Conservation (phyloP, 2,113 vertebrate species). For the Chionomys nivalis region DNA sequence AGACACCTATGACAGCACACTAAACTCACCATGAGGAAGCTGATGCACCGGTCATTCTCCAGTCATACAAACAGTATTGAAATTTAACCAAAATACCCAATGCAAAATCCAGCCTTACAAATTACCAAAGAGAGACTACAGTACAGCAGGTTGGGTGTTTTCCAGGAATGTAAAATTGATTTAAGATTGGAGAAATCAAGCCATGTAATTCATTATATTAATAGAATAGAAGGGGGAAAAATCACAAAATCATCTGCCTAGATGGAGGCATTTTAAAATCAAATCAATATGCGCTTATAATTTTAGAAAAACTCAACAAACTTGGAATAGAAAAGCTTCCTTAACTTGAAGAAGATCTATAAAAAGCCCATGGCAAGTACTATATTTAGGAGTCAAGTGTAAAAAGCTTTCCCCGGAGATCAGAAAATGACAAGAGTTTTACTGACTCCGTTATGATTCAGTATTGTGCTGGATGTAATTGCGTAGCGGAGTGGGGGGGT, state of each 20-base stretch:
- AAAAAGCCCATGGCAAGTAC: constrained; percentile 30
- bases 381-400: constrained; percentile 52
- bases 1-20: background rate
- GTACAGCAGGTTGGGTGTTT: background rate
- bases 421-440: constrained; percentile 33
- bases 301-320: constrained; percentile 59
- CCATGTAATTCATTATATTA: constrained; percentile 11
- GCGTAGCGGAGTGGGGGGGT: background rate
- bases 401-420: constrained; percentile 41
- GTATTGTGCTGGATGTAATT: background rate
- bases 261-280: constrained; percentile 25
- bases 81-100: background rate
- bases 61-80: background rate
- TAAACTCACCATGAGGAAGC: background rate
- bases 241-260: background rate
- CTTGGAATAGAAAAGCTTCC: constrained; percentile 21
- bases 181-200: constrained; percentile 29
- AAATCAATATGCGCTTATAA: constrained; percentile 33
- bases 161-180: constrained; percentile 28
- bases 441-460: background rate
- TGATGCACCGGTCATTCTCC: background rate
- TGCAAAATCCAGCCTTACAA: background rate
- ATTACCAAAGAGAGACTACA: background rate
- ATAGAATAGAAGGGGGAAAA: constrained; percentile 48
- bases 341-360: constrained; percentile 52